Conservation (phyloP, 1,140 invertebrate genomes). For the Drosophila elegans region DNA sequence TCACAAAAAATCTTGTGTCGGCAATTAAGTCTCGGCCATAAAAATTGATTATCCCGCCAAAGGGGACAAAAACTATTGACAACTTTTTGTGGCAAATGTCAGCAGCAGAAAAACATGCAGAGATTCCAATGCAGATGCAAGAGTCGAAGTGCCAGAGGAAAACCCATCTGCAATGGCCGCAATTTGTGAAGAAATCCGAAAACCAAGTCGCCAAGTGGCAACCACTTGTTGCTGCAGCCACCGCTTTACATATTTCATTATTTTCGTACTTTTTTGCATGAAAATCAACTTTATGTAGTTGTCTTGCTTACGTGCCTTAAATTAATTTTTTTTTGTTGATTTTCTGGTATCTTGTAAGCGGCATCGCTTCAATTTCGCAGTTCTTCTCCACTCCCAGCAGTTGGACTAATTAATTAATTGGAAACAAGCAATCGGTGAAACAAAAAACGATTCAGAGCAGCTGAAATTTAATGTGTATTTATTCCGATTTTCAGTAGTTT, state of each 20-base stretch:
- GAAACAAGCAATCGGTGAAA: conserved; percentile 21
- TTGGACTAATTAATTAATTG: conserved; percentile 60
- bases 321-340: conserved; percentile 24
- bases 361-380: conserved; percentile 29
- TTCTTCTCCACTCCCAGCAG: conserved; percentile 14
- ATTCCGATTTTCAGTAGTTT: conserved; percentile 27
- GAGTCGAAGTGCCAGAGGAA: conserved; percentile 10
- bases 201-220: conserved; percentile 25
- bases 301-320: conserved; percentile 30
- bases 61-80: conserved; percentile 33
- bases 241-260: conserved; percentile 18
- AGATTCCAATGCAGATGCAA: background rate
- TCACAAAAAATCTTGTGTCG: conserved; percentile 7
- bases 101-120: background rate
- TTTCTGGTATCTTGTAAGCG: conserved; percentile 38
- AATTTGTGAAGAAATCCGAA: conserved; percentile 54
- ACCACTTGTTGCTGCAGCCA: conserved; percentile 32
- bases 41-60: conserved; percentile 26
- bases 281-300: conserved; percentile 36
- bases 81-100: conserved; percentile 36
- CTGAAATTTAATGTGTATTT: conserved; percentile 14
- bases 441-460: conserved; percentile 26
- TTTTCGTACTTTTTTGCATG: conserved; percentile 32
- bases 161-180: conserved; percentile 52
- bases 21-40: conserved; percentile 32